Conservation (phyloP, 2,113 vertebrate genomes). For the Channa argus region DNA sequence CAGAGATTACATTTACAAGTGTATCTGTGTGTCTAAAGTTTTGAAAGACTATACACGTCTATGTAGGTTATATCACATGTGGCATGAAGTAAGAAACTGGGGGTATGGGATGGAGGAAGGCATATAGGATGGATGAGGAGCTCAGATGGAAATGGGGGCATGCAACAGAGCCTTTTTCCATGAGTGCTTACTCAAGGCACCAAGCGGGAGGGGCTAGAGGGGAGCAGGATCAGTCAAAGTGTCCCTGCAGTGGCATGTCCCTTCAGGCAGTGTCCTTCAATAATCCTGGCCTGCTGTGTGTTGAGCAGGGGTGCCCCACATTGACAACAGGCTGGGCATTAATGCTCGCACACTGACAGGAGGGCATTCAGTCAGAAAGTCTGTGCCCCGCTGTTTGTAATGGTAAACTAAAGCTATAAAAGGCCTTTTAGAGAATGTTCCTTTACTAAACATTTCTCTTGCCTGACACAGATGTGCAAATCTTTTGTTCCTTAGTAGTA, state of each 20-base stretch:
- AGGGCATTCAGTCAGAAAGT: slow-evolving; percentile 47
- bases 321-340: slow-evolving; percentile 36
- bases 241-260: slow-evolving; percentile 68
- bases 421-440: slow-evolving; percentile 25
- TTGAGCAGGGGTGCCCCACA: slow-evolving; percentile 41
- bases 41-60: slow-evolving; percentile 13
- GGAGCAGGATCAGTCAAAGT: slow-evolving; percentile 67
- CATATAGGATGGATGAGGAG: slow-evolving; percentile 35
- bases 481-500: slow-evolving; percentile 30
- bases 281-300: slow-evolving; percentile 60
- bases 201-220: slow-evolving; percentile 61
- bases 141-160: slow-evolving; percentile 72
- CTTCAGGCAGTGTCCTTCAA: slow-evolving; percentile 69
- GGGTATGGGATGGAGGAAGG: slow-evolving; percentile 17
- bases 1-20: slow-evolving; percentile 6
- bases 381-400: slow-evolving; percentile 22
- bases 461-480: slow-evolving; percentile 52
- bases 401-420: slow-evolving; percentile 49
- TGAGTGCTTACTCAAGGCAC: slow-evolving; percentile 80
- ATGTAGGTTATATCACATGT: slow-evolving; percentile 28
- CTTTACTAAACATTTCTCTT: slow-evolving; percentile 19
- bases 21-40: slow-evolving; percentile 3
- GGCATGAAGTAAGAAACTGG: slow-evolving; percentile 31
- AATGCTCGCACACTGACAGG: slow-evolving; percentile 56
- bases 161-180: slow-evolving; percentile 79